Base-by-base conservation (phyloP, 2,113 vertebrate genomes). In the Microcebus jonahi region DNA sequence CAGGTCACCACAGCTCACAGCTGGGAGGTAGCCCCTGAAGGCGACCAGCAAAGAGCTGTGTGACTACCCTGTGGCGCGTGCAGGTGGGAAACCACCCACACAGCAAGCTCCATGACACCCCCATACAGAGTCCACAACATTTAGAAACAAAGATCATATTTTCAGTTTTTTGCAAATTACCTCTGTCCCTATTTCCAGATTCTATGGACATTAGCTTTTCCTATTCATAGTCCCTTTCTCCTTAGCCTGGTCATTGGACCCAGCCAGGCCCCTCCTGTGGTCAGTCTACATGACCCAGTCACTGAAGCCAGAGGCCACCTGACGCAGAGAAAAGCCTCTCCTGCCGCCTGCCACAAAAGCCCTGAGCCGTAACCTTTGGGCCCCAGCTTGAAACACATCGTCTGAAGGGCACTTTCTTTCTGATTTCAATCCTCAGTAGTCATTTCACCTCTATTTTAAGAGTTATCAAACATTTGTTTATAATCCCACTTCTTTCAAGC, bases 261-360 rank as follows among this genome's bases (percentile, higher is more conserved):
- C 42, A 77, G 42, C 15, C 23, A 92, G 63, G 3, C 3, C 48
- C 50, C 27, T 65, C n/a, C 31, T 55, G 13, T 2, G 0, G 23
- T 57, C 2, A 0, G 34, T 25, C 45, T 2, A 1, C 45, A 9
- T 0, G 0, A 71, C 27, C 20, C 45, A 67, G 23, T 77, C 5
- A 6, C 21, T 50, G 55, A 86, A 61, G 20, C 45, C n/a, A 96
- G 73, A 75, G 20, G 67, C 53, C 31, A 15, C 39, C 21, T 13
- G n/a, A 80, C 1, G 0, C 25, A 13, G 15, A 79, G 34, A 57
- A 57, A 9, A 79, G 13, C 63, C n/a, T 34, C 48, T 7, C 11
- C 50, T 29, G 27, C 8, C 53, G 77, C 59, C 55, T 31, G 27
- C 20, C 18, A 4, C 53, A 14, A 23, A 75, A 55, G 17, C 80